Percentiles rank a stretch among this genome's conserved stretches.
Conservation (phyloP, 2,113 vertebrate species). For the Garra rufa region DNA sequence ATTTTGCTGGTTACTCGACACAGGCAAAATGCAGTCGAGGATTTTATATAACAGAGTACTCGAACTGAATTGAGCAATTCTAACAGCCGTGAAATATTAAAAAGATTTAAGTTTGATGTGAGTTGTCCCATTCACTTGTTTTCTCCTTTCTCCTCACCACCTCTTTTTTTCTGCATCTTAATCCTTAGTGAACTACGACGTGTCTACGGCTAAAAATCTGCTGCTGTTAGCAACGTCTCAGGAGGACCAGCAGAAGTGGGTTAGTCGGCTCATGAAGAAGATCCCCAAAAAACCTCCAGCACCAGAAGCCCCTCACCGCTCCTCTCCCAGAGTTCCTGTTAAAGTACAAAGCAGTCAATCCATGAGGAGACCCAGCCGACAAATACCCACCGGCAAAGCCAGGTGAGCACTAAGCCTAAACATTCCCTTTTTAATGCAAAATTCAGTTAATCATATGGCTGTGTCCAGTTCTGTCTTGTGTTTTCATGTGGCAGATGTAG, state of each 20-base stretch:
- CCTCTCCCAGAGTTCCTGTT: constrained; percentile 92
- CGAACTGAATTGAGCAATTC: too few species aligned
- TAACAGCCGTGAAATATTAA: too few species aligned
- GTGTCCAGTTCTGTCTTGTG: neutral
- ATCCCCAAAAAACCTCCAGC: constrained; percentile 96
- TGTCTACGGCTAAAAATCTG: constrained; percentile 96
- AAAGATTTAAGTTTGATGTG: neutral
- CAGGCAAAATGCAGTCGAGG: too few species aligned
- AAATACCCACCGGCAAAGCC: constrained; percentile 92
- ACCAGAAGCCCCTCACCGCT: constrained; percentile 89
- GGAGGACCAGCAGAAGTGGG: constrained; percentile 98
- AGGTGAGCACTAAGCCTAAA: constrained; percentile 78
- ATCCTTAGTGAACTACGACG: constrained; percentile 91
- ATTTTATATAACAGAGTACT: too few species aligned
- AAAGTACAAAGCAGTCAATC: constrained; percentile 96
- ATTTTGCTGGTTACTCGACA: too few species aligned
- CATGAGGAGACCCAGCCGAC: constrained; percentile 91
- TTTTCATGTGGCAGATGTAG: neutral
- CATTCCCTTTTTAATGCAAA: neutral
- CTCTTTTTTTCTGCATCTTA: neutral
- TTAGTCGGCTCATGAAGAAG: constrained; percentile 95
- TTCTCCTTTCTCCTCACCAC: neutral
- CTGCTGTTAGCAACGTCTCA: constrained; percentile 92
- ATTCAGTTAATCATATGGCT: neutral
- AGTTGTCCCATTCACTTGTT: neutral